phyloP scores from a whole-genome alignment of 1,140 invertebrate species.

The Phortica variegata region DNA sequence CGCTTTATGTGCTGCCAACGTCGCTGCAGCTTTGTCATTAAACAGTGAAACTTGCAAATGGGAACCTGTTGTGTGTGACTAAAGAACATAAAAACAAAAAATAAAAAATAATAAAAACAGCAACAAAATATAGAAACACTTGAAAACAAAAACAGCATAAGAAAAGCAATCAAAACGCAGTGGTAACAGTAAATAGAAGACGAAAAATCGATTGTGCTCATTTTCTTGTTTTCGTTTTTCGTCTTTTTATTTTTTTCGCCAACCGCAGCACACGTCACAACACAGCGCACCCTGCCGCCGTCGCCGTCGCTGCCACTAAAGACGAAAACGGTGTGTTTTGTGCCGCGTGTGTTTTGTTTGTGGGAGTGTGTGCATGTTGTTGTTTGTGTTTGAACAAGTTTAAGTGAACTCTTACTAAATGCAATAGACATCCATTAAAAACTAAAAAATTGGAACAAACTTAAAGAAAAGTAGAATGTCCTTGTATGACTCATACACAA shows the following conservation, averaged over 20 bases:
- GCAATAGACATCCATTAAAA: too few relatives aligned
- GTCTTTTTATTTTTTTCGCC: not conserved
- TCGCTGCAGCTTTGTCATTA: too few relatives aligned
- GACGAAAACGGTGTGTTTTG: not conserved
- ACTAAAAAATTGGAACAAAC: constrained; percentile 12
- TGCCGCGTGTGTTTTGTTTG: constrained; percentile 5
- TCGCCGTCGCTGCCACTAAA: not conserved
- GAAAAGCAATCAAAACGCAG: constrained; percentile 19
- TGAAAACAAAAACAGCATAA: constrained; percentile 24
- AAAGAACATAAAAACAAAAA: constrained; percentile 20
- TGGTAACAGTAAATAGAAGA: constrained; percentile 14
- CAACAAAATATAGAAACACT: too few relatives aligned
- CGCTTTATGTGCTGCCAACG: too few relatives aligned
- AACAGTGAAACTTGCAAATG: too few relatives aligned
- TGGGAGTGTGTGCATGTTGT: not conserved
- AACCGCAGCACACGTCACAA: too few relatives aligned
- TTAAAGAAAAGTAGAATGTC: constrained; percentile 11
- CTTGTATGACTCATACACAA: constrained; percentile 23
- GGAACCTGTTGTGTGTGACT: too few relatives aligned
- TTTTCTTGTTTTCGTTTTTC: constrained; percentile 47
- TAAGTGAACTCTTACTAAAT: too few relatives aligned
- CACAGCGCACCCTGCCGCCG: not conserved
- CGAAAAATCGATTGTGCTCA: constrained; percentile 50
- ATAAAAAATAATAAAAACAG: too few relatives aligned
- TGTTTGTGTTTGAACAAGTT: constrained; percentile 3